phyloP scores from a whole-genome alignment of 2,888 invertebrate species.

The Tetropium fuscum region DNA sequence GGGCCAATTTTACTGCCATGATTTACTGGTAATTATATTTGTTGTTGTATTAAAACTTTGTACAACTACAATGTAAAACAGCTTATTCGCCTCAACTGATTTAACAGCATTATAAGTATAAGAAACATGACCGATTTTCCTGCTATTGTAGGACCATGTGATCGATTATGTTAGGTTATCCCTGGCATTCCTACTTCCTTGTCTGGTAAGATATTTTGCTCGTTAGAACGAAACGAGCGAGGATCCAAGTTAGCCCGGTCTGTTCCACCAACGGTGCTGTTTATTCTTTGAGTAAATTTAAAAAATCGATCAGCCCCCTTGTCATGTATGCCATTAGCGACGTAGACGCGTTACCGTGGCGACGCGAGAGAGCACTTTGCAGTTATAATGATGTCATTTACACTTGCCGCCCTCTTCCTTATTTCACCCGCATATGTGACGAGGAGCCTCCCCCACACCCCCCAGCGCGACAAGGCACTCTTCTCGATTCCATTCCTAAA shows the following conservation, averaged over 20 bases:
- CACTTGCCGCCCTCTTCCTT: slow-evolving; percentile 66
- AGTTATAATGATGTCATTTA: slow-evolving; percentile 69
- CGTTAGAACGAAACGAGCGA: slow-evolving; percentile 41
- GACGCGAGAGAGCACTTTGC: slow-evolving; percentile 67
- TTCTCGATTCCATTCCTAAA: slow-evolving; percentile 46
- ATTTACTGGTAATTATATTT: too few relatives aligned
- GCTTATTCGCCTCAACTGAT: too few relatives aligned
- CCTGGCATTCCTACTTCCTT: slow-evolving; percentile 31
- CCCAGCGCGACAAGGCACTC: slow-evolving; percentile 36
- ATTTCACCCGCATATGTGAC: slow-evolving; percentile 63
- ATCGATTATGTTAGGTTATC: too few relatives aligned
- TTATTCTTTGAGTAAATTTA: slow-evolving; percentile 67
- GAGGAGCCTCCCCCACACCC: slow-evolving; percentile 41
- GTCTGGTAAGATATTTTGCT: slow-evolving; percentile 36
- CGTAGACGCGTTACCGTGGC: slow-evolving; percentile 64
- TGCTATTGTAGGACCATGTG: too few relatives aligned
- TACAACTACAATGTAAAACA: too few relatives aligned
- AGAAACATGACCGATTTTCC: too few relatives aligned
- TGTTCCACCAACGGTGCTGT: slow-evolving; percentile 53
- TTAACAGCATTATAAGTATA: too few relatives aligned
- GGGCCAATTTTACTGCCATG: too few relatives aligned
- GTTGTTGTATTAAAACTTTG: too few relatives aligned
- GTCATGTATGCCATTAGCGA: slow-evolving; percentile 68
- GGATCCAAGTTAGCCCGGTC: slow-evolving; percentile 34
- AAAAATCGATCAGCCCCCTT: slow-evolving; percentile 67